These are phyloP conservation scores for Procambarus clarkii DNA, from an alignment of 1,140 invertebrate genomes.

Conservation along the genomic window DNA sequence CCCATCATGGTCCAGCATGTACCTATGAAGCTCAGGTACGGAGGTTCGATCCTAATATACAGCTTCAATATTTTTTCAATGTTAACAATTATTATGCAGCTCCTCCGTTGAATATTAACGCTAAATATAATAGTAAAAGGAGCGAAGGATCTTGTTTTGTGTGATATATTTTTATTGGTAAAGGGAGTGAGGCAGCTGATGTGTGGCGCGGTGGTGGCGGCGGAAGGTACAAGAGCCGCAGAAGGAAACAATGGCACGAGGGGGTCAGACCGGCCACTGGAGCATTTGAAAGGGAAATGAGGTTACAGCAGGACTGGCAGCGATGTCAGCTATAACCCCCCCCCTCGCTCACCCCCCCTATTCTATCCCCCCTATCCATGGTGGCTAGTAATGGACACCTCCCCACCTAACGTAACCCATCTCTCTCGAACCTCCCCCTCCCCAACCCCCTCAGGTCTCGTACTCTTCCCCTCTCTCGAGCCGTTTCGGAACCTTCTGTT, in stretches of 20 bases:
- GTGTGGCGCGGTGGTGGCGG: not conserved
- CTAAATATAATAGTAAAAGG: no score
- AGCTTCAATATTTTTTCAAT: no score
- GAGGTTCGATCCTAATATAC: no score
- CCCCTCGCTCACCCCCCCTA: not conserved
- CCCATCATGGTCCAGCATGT: no score
- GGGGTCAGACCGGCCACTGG: conserved; percentile 50
- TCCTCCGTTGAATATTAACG: no score
- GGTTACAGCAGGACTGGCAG: conserved; percentile 7
- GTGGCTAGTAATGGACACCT: no score
- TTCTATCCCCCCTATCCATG: conserved; percentile 2
- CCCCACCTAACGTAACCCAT: not conserved
- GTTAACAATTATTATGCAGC: no score
- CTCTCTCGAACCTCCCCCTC: not conserved
- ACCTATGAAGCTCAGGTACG: no score
- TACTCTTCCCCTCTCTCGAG: not conserved
- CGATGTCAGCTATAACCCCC: not conserved
- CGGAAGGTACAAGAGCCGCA: not conserved
- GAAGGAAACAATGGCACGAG: conserved; percentile 50
- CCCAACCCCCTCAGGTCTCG: not conserved
- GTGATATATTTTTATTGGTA: no score
- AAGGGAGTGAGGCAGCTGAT: not conserved
- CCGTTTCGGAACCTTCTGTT: no score
- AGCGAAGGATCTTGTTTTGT: no score
- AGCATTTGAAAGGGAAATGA: conserved; percentile 60